Percentiles rank a stretch among this genome's conserved stretches.
These are phyloP conservation scores for Parnassius smintheus DNA, from an alignment of 2,888 invertebrate genomes.

Conservation along the genomic window DNA sequence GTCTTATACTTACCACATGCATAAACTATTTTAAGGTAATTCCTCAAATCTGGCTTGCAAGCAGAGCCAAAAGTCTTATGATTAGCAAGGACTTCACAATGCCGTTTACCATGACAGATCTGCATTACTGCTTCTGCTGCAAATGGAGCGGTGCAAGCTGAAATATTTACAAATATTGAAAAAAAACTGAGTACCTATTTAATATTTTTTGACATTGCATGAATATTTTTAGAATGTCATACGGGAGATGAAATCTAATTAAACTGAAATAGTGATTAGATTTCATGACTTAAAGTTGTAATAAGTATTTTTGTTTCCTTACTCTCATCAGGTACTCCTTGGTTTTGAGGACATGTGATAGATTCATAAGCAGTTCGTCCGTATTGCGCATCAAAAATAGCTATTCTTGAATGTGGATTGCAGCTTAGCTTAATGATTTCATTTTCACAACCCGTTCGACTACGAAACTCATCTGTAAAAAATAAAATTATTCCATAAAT, in stretches of 20 bases:
- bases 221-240: no score
- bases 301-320: slow-evolving; percentile 59
- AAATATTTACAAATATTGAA: slow-evolving; percentile 33
- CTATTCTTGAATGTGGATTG: slow-evolving; percentile 90
- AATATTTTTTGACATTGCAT: no score
- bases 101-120: slow-evolving; percentile 89
- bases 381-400: slow-evolving; percentile 93
- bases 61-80: slow-evolving; percentile 88
- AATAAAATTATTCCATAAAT: background rate
- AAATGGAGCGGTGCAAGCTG: slow-evolving; percentile 91
- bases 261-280: no score
- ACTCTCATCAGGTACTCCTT: slow-evolving; percentile 91
- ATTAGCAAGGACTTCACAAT: slow-evolving; percentile 87
- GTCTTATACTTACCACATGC: slow-evolving; percentile 87
- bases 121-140: slow-evolving; percentile 95
- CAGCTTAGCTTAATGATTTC: slow-evolving; percentile 91
- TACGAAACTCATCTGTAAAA: slow-evolving; percentile 92
- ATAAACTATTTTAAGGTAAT: slow-evolving; percentile 91
- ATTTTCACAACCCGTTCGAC: slow-evolving; percentile 93
- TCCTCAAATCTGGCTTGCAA: slow-evolving; percentile 86
- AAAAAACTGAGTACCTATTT: no score
- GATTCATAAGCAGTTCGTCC: slow-evolving; percentile 91
- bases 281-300: no score
- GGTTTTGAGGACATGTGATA: slow-evolving; percentile 88
- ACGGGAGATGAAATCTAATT: no score